Percentiles rank a stretch among this genome's conserved stretches.
These are phyloP conservation scores for Martes flavigula DNA, from an alignment of 2,797 vertebrate genomes.

Conservation along the genomic window DNA sequence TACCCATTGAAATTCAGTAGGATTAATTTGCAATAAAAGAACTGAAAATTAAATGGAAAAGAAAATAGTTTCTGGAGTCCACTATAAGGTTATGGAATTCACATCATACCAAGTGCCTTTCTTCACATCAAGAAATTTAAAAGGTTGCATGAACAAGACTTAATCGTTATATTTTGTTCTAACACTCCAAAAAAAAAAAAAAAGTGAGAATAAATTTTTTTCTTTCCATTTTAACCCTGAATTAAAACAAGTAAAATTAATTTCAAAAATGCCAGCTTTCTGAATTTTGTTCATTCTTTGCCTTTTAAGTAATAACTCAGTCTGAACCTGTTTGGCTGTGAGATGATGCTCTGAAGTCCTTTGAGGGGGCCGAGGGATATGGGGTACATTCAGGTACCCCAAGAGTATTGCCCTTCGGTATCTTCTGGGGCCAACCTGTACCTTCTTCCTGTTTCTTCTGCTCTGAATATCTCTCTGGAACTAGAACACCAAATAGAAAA, in stretches of 20 bases:
- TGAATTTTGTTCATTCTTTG: background rate
- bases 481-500: background rate
- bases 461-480: constrained; percentile 38
- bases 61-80: constrained; percentile 68
- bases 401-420: background rate
- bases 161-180: constrained; percentile 53
- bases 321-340: background rate
- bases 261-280: background rate
- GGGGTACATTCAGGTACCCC: background rate
- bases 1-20: constrained; percentile 62
- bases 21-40: constrained; percentile 75
- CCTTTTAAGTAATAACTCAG: background rate
- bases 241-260: constrained; percentile 52
- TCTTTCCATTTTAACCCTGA: constrained; percentile 44
- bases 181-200: background rate
- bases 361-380: background rate
- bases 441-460: background rate
- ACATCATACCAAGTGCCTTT: background rate
- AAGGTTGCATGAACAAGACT: constrained; percentile 47
- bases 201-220: background rate
- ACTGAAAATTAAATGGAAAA: constrained; percentile 74
- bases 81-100: constrained; percentile 63
- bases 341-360: background rate
- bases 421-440: background rate
- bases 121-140: constrained; percentile 2